A percentile compares a stretch with the other conserved stretches of the same genome.
Conservation (phyloP, 2,888 invertebrate species). For the Tachina fera region DNA sequence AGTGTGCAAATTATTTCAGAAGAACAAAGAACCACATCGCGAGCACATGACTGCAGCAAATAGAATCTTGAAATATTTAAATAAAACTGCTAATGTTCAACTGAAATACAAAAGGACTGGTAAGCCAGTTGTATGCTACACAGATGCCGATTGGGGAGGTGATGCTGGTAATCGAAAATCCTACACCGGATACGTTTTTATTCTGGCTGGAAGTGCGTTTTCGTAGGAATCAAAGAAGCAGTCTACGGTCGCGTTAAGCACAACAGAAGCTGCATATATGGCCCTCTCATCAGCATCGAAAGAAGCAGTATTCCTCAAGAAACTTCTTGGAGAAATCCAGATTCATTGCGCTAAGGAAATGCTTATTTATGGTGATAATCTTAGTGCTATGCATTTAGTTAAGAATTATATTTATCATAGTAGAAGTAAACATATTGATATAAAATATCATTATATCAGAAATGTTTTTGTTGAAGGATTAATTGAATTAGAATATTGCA, state of each 20-base stretch:
- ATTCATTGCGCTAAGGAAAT: no score
- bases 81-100: neutral
- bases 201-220: neutral
- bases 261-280: neutral
- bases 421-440: neutral
- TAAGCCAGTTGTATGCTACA: neutral
- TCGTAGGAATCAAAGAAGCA: neutral
- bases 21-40: no score
- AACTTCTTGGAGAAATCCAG: neutral
- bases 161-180: neutral
- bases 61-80: no score
- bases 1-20: no score
- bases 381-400: no score
- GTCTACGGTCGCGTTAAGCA: neutral
- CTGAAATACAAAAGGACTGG: neutral
- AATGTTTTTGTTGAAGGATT: neutral
- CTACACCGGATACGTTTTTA: neutral
- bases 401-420: no score
- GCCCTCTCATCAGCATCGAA: no score
- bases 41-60: no score
- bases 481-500: slow-evolving; percentile 6
- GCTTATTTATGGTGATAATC: no score
- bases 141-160: no score
- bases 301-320: no score
- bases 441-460: neutral